Percentiles rank a stretch among this genome's conserved stretches.
phyloP scores from a whole-genome alignment of 2,113 vertebrate species.

The Mellivora capensis region DNA sequence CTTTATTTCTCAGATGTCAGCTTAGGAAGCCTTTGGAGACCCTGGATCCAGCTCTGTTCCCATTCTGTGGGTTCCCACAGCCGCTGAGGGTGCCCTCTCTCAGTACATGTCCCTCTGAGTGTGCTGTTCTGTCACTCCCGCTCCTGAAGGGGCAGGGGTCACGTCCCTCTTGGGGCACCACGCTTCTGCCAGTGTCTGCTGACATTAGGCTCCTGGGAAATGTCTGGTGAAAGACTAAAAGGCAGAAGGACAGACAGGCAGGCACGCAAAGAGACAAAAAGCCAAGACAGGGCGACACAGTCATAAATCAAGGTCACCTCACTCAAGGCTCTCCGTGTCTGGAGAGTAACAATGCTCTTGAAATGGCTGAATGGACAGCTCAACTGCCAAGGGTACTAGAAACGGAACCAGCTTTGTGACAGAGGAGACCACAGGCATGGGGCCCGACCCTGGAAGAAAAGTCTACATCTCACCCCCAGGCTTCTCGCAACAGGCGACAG shows the following conservation, averaged over 20 bases:
- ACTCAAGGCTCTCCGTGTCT: not conserved
- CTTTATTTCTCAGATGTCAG: not conserved
- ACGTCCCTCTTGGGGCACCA: not conserved
- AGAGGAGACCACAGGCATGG: not conserved
- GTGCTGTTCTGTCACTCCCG: not conserved
- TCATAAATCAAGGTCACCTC: not conserved
- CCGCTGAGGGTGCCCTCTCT: not conserved
- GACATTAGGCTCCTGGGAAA: not conserved
- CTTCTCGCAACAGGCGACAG: not conserved
- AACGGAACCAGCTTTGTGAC: constrained; percentile 37
- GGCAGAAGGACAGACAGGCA: not conserved
- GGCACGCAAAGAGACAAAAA: not conserved
- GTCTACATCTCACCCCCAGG: not conserved
- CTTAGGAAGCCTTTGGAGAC: not conserved
- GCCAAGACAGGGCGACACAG: not conserved
- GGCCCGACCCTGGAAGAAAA: not conserved
- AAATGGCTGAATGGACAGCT: not conserved
- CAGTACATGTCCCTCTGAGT: not conserved
- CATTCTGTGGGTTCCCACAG: not conserved
- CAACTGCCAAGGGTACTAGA: not conserved
- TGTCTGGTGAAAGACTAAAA: not conserved
- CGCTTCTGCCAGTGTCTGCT: not conserved
- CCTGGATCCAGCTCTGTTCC: not conserved
- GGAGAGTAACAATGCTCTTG: not conserved
- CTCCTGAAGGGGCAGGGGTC: not conserved